These are phyloP conservation scores for Aurelia aurita complex sp. Pacific DNA, from an alignment of 30 jellyfish, hydroid and myxozoan genomes.

Conservation along the genomic window DNA sequence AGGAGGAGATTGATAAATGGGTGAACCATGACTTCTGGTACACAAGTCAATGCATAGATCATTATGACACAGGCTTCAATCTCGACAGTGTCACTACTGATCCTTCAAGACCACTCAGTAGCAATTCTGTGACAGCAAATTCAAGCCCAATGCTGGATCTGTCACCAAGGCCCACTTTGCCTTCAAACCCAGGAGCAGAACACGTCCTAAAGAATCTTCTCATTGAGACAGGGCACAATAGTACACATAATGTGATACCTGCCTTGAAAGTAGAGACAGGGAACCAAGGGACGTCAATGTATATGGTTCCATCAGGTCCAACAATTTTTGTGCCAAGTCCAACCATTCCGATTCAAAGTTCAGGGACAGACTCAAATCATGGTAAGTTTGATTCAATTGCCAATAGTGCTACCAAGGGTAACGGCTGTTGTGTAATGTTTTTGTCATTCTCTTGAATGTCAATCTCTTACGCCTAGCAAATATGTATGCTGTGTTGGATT, in stretches of 20 bases:
- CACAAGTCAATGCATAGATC: conserved; percentile 56
- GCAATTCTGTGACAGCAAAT: neutral
- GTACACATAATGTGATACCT: conserved; percentile 1
- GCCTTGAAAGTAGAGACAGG: conserved; percentile 27
- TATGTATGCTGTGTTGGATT: too few relatives aligned
- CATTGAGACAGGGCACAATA: conserved; percentile 6
- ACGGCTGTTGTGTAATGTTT: too few relatives aligned
- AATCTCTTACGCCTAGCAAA: too few relatives aligned
- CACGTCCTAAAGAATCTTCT: conserved; percentile 8
- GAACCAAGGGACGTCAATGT: conserved; percentile 31
- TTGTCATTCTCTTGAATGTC: too few relatives aligned
- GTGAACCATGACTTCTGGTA: conserved; percentile 71
- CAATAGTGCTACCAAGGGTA: too few relatives aligned
- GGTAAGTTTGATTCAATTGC: neutral
- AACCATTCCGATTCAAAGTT: conserved; percentile 43
- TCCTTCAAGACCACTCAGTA: conserved; percentile 7
- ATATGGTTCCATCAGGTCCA: conserved; percentile 38
- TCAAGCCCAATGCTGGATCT: neutral
- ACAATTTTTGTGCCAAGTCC: conserved; percentile 53
- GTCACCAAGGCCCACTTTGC: neutral
- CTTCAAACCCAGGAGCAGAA: neutral
- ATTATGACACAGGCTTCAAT: conserved; percentile 42
- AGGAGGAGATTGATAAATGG: conserved; percentile 62
- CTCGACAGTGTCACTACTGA: conserved; percentile 5
- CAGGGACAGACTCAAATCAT: conserved; percentile 32